phyloP scores from a whole-genome alignment of 2,113 vertebrate species.

The Axis porcinus region DNA sequence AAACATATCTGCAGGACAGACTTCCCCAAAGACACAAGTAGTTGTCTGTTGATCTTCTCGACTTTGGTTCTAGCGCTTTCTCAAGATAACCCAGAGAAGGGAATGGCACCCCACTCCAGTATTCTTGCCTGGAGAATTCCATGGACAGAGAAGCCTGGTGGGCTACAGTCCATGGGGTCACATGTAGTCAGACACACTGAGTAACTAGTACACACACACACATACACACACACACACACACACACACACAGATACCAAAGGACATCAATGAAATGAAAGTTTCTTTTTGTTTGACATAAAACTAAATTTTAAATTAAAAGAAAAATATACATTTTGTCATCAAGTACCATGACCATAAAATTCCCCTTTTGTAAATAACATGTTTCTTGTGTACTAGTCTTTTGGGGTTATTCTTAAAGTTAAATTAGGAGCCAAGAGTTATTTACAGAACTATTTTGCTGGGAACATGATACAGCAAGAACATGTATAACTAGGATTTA shows the following conservation, averaged over 20 bases:
- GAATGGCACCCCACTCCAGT: neutral
- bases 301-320: neutral
- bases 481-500: neutral
- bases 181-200: neutral
- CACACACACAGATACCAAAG: neutral
- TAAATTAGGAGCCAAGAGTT: neutral
- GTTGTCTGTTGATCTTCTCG: neutral
- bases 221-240: no score
- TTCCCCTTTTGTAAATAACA: neutral
- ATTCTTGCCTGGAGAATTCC: neutral
- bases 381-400: neutral
- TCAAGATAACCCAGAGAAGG: neutral
- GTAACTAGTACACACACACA: neutral
- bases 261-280: neutral
- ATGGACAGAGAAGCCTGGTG: neutral
- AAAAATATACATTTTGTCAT: neutral
- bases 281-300: conserved; percentile 10
- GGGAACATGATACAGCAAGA: neutral
- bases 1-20: neutral
- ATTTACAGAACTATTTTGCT: neutral
- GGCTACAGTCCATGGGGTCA: neutral
- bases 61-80: neutral
- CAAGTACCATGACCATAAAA: neutral
- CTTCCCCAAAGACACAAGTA: neutral
- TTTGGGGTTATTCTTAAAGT: conserved; percentile 8